phyloP scores from a whole-genome alignment of 35 echinoderm and acorn worm species.

The Patiria miniata region DNA sequence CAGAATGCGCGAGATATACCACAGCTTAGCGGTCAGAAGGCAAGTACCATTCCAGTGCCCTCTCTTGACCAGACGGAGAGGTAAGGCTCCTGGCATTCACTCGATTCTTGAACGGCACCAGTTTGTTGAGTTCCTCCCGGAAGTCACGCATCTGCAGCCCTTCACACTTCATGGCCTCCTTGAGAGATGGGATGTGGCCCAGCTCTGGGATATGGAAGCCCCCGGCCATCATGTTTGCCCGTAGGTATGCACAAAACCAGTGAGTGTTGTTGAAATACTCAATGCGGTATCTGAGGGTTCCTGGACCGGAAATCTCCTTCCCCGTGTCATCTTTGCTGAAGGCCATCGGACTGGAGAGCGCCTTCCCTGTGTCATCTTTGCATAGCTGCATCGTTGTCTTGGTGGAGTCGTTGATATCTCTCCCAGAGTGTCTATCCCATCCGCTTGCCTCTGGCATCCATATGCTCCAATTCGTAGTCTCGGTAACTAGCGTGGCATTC shows the following conservation, averaged over 20 bases:
- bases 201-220: neutral
- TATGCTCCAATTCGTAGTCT: neutral
- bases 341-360: too few species aligned
- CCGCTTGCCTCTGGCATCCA: neutral
- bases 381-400: neutral
- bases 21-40: neutral
- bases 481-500: conserved; percentile 9
- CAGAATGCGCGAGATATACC: too few species aligned
- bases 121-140: conserved; percentile 25
- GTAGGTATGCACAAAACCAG: conserved; percentile 23
- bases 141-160: conserved; percentile 39
- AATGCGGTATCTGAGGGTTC: neutral
- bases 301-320: neutral
- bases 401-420: neutral
- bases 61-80: neutral
- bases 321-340: neutral
- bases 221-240: conserved; percentile 20
- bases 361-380: too few species aligned
- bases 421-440: too few species aligned
- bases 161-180: conserved; percentile 14
- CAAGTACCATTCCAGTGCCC: conserved; percentile 41
- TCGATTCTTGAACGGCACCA: conserved; percentile 20
- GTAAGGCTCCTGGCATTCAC: conserved; percentile 26
- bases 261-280: conserved; percentile 38
- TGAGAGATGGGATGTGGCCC: conserved; percentile 2